Conservation (phyloP, 2,113 vertebrate species). For the Miniopterus natalensis region DNA sequence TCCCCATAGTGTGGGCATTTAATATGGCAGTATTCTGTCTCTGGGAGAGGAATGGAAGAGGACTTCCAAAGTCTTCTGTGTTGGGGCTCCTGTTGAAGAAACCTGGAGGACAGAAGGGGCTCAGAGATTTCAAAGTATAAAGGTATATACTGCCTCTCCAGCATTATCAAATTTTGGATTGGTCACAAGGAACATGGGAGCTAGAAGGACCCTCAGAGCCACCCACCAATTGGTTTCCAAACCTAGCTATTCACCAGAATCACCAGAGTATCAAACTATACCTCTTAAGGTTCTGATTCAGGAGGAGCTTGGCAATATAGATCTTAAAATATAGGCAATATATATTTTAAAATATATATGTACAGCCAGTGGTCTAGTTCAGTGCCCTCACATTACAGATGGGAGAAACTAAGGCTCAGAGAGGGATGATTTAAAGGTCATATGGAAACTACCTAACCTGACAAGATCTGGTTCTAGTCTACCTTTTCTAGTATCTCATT, state of each 20-base stretch:
- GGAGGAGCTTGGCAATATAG: background rate
- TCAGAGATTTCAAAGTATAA: background rate
- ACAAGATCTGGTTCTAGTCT: background rate
- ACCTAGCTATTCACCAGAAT: conserved; percentile 2
- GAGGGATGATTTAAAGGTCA: background rate
- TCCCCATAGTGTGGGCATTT: background rate
- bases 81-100: background rate
- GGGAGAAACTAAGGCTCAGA: background rate
- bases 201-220: background rate
- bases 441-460: background rate
- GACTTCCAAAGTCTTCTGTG: background rate
- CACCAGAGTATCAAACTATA: background rate
- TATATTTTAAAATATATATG: conserved; percentile 15
- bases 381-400: conserved; percentile 1
- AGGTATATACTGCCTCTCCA: background rate
- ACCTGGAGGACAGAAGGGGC: background rate
- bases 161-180: background rate
- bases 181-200: background rate
- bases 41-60: conserved; percentile 7
- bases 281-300: conserved; percentile 11
- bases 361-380: background rate
- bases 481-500: conserved; percentile 10
- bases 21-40: conserved; percentile 5
- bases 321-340: too few species aligned
- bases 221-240: conserved; percentile 2